Evolutionary conservation across 1,140 invertebrate genomes (phyloP), one percentile per base, ranked within the genome.

Genomic region (Rhynchophorus ferrugineus): DNA sequence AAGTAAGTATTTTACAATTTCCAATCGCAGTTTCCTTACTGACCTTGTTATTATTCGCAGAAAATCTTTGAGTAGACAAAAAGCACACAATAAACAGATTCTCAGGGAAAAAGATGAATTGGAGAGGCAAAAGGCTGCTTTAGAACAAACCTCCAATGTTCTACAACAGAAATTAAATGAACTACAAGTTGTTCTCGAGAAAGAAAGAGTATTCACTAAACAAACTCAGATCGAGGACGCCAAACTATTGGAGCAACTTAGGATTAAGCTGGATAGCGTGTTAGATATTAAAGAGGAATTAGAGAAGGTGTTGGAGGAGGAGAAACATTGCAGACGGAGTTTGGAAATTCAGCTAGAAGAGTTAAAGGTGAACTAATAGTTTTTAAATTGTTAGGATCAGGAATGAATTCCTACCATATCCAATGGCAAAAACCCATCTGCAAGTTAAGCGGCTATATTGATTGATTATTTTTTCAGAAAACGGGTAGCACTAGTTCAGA

Each of bases 211-310:
- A 2, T 3, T 22, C 6, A 71, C 70, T 11, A 66, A 72, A 11
- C 65, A 74, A 7, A 73, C 75, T 11, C 73, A 80, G 66, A 70
- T 76, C 33, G 76, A 81, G 64, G 79, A 82, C 63, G 73, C 78
- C 1, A 72, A 76, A 49, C 74, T 81, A 54, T 78, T 83, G 45
- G 72, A 79, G 60, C 76, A 80, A 29, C 70, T 84, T 55, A 74
- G 78, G 34, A 72, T 75, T 9, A 75, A 78, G 2, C 60, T 86
- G 0, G 81, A 84, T 56, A 68, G 73, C 0, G 73, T 77, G 0
- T 69, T 80, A 48, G 75, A 82, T 24, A 76, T 79, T 7, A 79
- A 83, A 51, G 73, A 78, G 36, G 78, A 79, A 49, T 66, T 84
- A 22, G 75, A 79, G 50, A 80, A 77, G 49, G 67, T 74, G 13